Evolutionary conservation across 2,113 vertebrate genomes (phyloP), one percentile per base, ranked within the genome.

Genomic region (Lamprologus callipterus): DNA sequence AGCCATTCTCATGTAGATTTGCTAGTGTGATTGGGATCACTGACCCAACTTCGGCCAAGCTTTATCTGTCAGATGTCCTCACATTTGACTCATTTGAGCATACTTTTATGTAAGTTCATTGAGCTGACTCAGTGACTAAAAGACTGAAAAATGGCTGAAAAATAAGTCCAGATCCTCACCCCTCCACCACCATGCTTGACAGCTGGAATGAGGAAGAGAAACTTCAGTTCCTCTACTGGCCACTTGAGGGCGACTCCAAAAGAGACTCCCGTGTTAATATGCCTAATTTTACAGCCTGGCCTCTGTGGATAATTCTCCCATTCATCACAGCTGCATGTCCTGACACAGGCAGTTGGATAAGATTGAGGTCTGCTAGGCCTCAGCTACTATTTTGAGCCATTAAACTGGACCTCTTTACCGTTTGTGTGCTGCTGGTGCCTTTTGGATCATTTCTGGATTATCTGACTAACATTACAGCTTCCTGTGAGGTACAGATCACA

Each of bases 401-500:
- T 73, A 73, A 45, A 26, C 37, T 73, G 37, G 65, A 73, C 4
- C 3, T 17, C 68, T 73, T 73, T 26, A 28, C 37, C 1, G 40
- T 73, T 16, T 73, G 37, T 28, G 23, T 26, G 40, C 68, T 28
- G 21, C 1, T 28, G 21, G 21, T 47, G 23, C 21, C 1, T 75
- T 75, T 75, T 75, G 14, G 23, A 47, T 11, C 9, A 47, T 47
- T 73, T 47, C 42, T 28, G 23, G 68, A 75, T 28, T 75, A 75
- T 28, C 0, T 47, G 68, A 75, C 40, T 75, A 75, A 17, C 5
- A 19, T 75, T 4, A 75, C 40, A 75, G 40, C 68, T 47, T 75
- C 21, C 68, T 75, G 40, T 26, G 23, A 28, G 1, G 0, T 75
- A 28, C 68, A 28, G 42, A 19, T 17, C 23, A 47, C 3, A 2